Base-by-base conservation (phyloP, 2,797 vertebrate genomes). In the Melanogrammus aeglefinus region DNA sequence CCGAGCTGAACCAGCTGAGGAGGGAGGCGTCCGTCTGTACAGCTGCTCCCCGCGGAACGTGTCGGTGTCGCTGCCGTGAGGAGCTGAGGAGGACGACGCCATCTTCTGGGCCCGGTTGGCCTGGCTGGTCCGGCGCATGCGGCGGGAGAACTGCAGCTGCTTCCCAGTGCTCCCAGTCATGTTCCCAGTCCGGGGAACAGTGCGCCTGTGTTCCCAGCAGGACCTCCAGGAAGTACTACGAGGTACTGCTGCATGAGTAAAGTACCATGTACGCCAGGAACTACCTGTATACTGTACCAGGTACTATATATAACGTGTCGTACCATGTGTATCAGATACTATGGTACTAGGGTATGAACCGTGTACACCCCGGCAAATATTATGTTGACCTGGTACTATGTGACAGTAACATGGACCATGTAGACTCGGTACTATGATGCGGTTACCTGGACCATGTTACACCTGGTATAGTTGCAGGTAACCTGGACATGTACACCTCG, bases 31-130 rank as follows among this genome's bases (percentile, higher is more conserved):
- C 18, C 92, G 90, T 35, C 91, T 99, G 2, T 99, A 99, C 85
- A 99, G 98, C 81, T 99, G 98, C 89, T 99, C 97, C 0, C 98
- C 98, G 0, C 95, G 97, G 16, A 99, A 99, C 94, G 96, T 96
- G 89, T 99, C 98, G 0, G 96, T 98, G 74, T 96, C 96, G 0
- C 86, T 99, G 86, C 92, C n/a, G 98, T 29, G 98, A 99, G 91
- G 98, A 99, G 91, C 92, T 99, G 44, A 96, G 95, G 90, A 94
- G 96, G 86, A 98, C 98, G 98, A 99, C 71, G 96, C 93, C 86
- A 97, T 99, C 92, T 99, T 98, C 94, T 99, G 98, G 98, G n/a
- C 98, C 98, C 0, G 93, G 95, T 86, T 99, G 98, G n/a, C n/a
- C 85, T 95, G 99, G 81, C 93, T 99, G 93, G 97, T 99, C 76